Base-by-base conservation (phyloP, 30 jellyfish, hydroid and myxozoan genomes). In the Haliclystus octoradiatus region DNA sequence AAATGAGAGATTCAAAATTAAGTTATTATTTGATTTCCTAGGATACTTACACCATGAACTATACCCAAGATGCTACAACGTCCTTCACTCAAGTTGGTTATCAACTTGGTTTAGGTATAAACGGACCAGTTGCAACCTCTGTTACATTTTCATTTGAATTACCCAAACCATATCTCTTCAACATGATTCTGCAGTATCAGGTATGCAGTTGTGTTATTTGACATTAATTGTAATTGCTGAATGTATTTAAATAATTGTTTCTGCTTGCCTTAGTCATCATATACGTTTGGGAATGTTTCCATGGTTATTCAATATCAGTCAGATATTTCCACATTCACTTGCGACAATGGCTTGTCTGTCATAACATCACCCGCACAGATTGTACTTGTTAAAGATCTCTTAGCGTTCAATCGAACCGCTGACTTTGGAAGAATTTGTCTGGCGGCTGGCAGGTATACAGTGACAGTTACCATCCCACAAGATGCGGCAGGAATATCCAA, bases 341-440 rank as follows among this genome's bases (percentile, higher is more conserved):
- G 97, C 63, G 73, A 34, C 23, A 60, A 50, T 26, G 95, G 94
- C 19, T 77, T 74, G 29, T 25, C 66, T 2, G 50, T 30, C 33
- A 79, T 81, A 29, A 23, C 80, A 29, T 52, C 73, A 28, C 61
- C 84, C 24, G 34, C 65, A 7, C 64, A 80, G 33, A 50, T 66
- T 27, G 72, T 71, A 26, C 50, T 88, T 12, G 13, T 51, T 15
- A 46, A 74, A 31, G 73, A 71, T 34, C 80, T 88, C 0, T 60
- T 50, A 12, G 65, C 92, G 0, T 26, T 64, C 0, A 60, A 60
- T 19, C 76, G 79, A 35, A 52, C 93, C 23, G 61, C 66, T 50
- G 68, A 86, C 40, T 88, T 88, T 81, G 97, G 97, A 46, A 66
- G 81, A 13, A 65, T 69, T 27, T 88, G 97, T 53, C 68, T 88